Conservation (phyloP, 1,140 invertebrate species). For the Chironomus tepperi region DNA sequence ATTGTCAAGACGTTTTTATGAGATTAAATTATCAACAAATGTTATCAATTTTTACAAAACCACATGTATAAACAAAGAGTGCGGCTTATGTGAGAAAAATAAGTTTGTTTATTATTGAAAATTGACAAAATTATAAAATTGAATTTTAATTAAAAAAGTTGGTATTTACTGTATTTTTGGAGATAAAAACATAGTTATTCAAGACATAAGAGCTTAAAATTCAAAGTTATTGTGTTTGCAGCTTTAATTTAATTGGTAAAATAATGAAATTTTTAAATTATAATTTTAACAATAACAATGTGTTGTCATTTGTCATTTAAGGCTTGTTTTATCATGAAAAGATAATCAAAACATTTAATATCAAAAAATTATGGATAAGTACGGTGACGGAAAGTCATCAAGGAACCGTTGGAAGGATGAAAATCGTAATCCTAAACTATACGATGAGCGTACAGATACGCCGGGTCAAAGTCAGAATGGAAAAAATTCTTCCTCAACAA, state of each 20-base stretch:
- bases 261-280: neutral
- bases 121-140: neutral
- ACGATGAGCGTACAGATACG: neutral
- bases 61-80: neutral
- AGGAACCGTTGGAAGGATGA: slow-evolving; percentile 15
- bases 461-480: slow-evolving; percentile 9
- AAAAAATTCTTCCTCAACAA: neutral
- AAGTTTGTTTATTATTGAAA: neutral
- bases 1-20: neutral
- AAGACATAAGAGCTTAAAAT: neutral
- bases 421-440: neutral
- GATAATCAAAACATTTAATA: neutral
- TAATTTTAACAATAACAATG: neutral
- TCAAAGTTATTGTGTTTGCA: neutral
- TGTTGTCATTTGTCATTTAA: neutral
- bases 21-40: neutral
- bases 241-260: neutral
- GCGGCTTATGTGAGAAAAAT: neutral
- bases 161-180: neutral
- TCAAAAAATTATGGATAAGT: neutral
- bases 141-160: neutral
- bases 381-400: neutral
- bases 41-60: neutral
- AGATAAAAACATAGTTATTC: neutral
- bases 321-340: neutral